phyloP scores from a whole-genome alignment of 1,140 invertebrate species.

The Lerema accius region DNA sequence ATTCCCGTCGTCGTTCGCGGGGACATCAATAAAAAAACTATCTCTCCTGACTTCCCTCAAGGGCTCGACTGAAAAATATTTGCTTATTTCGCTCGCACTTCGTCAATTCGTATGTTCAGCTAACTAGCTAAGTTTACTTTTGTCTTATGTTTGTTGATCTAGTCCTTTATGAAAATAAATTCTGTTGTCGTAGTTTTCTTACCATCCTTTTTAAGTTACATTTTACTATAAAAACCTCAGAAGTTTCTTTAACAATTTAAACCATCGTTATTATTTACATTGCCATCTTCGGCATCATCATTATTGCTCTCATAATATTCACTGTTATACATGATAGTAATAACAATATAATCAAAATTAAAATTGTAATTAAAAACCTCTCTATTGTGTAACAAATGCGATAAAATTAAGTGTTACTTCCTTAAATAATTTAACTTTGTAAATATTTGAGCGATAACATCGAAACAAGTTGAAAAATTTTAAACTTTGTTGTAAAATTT shows the following conservation, averaged over 20 bases:
- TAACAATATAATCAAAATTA: too few species aligned
- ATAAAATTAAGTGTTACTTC: not conserved
- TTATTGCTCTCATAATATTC: too few species aligned
- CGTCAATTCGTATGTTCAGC: slow-evolving; percentile 20
- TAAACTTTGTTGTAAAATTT: slow-evolving; percentile 1
- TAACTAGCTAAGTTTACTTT: slow-evolving; percentile 11
- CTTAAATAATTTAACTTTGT: not conserved
- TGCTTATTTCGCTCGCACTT: slow-evolving; percentile 43
- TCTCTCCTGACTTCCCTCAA: slow-evolving; percentile 45
- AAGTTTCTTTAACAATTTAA: too few species aligned
- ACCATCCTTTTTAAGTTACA: too few species aligned
- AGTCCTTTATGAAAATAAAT: not conserved
- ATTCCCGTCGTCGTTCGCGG: slow-evolving; percentile 54
- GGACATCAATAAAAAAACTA: slow-evolving; percentile 64
- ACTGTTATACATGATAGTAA: too few species aligned
- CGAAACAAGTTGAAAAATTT: not conserved
- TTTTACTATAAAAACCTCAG: too few species aligned
- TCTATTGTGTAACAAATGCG: too few species aligned
- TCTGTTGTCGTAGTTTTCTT: too few species aligned
- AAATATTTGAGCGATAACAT: not conserved
- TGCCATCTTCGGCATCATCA: too few species aligned
- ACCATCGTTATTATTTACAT: too few species aligned
- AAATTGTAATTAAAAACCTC: too few species aligned
- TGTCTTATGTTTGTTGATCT: slow-evolving; percentile 6
- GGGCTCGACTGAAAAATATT: slow-evolving; percentile 50